Evolutionary conservation across 1,140 invertebrate genomes (phyloP).

Genomic region (Acromyrmex echinatior): DNA sequence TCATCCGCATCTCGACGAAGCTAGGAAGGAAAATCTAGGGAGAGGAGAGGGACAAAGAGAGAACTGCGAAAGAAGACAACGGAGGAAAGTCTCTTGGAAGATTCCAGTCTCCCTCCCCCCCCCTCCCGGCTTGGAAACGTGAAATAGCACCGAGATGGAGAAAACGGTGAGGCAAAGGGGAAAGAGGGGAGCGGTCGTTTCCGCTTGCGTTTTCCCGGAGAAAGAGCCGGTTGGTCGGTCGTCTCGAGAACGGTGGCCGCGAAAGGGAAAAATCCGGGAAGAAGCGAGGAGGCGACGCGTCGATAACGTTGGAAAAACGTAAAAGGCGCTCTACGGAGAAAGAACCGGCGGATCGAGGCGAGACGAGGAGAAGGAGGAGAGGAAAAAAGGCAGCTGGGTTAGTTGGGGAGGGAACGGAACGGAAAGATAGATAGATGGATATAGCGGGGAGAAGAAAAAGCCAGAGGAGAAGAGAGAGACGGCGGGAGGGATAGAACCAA

Average conservation of each 20-base stretch:
- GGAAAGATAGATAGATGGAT: constrained; percentile 62
- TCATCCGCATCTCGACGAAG: constrained; percentile 43
- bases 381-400: constrained; percentile 62
- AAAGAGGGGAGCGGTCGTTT: constrained; percentile 65
- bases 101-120: constrained; percentile 50
- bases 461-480: constrained; percentile 63
- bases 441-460: constrained; percentile 59
- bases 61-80: constrained; percentile 54
- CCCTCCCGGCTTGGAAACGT: constrained; percentile 31
- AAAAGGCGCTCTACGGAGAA: constrained; percentile 72
- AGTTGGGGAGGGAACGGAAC: constrained; percentile 47
- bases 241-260: constrained; percentile 72
- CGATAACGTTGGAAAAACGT: constrained; percentile 84
- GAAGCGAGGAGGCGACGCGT: constrained; percentile 78
- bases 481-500: constrained; percentile 69
- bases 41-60: background rate
- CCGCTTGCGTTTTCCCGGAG: constrained; percentile 76
- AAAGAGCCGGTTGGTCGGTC: constrained; percentile 73
- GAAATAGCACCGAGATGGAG: constrained; percentile 44
- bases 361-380: constrained; percentile 63
- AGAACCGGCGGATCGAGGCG: constrained; percentile 64
- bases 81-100: constrained; percentile 71
- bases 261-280: constrained; percentile 75
- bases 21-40: constrained; percentile 15
- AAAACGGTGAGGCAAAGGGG: constrained; percentile 4